Evolutionary conservation across 2,888 invertebrate genomes (phyloP).

Genomic region (Sialis fuliginosa): DNA sequence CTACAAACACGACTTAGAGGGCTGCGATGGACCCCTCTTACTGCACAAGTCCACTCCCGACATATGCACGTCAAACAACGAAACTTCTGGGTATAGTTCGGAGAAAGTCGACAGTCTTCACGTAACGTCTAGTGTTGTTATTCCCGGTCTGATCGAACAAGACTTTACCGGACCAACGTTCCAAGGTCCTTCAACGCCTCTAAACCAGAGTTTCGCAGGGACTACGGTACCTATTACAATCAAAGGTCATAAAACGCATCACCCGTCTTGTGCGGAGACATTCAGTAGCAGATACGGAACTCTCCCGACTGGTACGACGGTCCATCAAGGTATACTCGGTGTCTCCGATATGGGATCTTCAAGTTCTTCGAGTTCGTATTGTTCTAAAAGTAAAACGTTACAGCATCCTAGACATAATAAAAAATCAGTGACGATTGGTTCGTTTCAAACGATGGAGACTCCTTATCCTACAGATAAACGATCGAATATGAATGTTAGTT

Average conservation of each 20-base stretch:
- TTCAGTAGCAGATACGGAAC: conserved; percentile 21
- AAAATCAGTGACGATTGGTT: conserved; percentile 25
- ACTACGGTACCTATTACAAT: conserved; percentile 28
- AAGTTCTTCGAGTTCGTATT: conserved; percentile 21
- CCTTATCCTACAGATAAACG: conserved; percentile 19
- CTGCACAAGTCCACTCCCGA: conserved; percentile 28
- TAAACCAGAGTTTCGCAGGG: conserved; percentile 19
- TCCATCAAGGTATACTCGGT: conserved; percentile 25
- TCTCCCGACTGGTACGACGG: conserved; percentile 19
- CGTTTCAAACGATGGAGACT: conserved; percentile 22
- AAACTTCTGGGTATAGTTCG: conserved; percentile 3
- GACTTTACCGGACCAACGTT: conserved; percentile 10
- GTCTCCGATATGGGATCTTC: conserved; percentile 24
- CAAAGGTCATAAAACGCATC: conserved; percentile 12
- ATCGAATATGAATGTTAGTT: conserved; percentile 18
- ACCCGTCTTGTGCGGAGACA: conserved; percentile 10
- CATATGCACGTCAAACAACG: conserved; percentile 25
- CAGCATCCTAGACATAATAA: conserved; percentile 21
- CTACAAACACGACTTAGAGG: conserved; percentile 20
- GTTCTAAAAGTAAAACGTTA: conserved; percentile 22
- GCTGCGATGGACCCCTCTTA: conserved; percentile 21
- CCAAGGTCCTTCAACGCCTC: not conserved
- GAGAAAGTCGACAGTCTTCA: conserved; percentile 9
- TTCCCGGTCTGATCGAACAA: conserved; percentile 16
- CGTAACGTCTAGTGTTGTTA: conserved; percentile 10